Conservation (phyloP, 2,113 vertebrate genomes). For the Carettochelys insculpta region DNA sequence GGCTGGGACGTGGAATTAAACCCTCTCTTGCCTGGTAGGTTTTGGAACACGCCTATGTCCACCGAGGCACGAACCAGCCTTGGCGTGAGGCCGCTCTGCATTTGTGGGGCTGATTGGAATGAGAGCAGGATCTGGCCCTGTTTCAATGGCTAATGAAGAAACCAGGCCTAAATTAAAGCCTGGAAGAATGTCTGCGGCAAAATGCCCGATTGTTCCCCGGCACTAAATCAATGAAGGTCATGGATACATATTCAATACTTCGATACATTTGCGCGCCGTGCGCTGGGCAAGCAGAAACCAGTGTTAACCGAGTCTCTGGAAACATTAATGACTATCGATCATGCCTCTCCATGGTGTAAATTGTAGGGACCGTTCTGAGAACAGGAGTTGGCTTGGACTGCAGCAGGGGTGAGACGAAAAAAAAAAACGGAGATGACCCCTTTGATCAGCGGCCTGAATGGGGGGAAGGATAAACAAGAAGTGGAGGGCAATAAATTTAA, state of each 20-base stretch:
- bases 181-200: background rate
- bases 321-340: background rate
- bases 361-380: background rate
- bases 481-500: slow-evolving; percentile 86
- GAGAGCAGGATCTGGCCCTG: background rate
- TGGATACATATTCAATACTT: background rate
- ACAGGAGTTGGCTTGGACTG: background rate
- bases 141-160: background rate
- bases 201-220: background rate
- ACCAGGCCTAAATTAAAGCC: background rate
- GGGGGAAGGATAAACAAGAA: slow-evolving; percentile 76
- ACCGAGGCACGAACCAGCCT: background rate
- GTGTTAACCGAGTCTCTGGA: background rate
- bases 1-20: background rate
- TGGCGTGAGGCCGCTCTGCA: background rate
- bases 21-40: background rate
- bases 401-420: background rate
- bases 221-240: background rate
- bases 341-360: background rate
- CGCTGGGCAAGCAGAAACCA: background rate
- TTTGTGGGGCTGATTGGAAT: background rate
- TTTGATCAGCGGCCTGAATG: slow-evolving; percentile 81
- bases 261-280: background rate
- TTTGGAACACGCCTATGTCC: background rate
- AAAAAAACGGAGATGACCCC: slow-evolving; percentile 70